Percentiles rank a stretch among this genome's conserved stretches.
These are phyloP conservation scores for Prietella phreatophila DNA, from an alignment of 2,113 vertebrate species.

Conservation along the genomic window DNA sequence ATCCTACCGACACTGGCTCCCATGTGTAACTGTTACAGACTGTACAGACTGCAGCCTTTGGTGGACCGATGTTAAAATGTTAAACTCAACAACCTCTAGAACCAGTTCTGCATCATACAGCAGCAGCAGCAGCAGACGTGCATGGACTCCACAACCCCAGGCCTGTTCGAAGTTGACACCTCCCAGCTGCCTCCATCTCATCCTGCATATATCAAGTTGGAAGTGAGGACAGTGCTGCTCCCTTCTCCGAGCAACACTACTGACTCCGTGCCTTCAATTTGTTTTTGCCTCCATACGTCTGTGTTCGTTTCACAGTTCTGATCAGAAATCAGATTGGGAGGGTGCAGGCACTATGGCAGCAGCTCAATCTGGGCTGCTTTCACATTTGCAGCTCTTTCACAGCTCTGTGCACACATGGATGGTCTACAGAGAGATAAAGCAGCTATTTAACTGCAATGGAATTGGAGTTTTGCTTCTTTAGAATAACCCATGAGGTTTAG, in stretches of 20 bases:
- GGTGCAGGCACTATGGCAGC: slow-evolving; percentile 25
- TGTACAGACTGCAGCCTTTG: neutral
- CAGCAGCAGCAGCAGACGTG: slow-evolving; percentile 20
- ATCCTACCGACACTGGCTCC: neutral
- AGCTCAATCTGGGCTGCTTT: slow-evolving; percentile 32
- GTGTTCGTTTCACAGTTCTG: slow-evolving; percentile 28
- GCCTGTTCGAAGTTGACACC: slow-evolving; percentile 16
- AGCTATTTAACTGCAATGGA: slow-evolving; percentile 19
- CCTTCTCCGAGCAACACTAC: slow-evolving; percentile 22
- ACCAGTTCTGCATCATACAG: slow-evolving; percentile 1
- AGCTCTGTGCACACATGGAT: slow-evolving; percentile 23
- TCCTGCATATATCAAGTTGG: neutral
- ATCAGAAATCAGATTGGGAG: slow-evolving; percentile 33
- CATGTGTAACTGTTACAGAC: neutral
- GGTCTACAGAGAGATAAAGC: slow-evolving; percentile 21
- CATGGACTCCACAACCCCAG: slow-evolving; percentile 21
- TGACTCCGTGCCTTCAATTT: slow-evolving; percentile 27
- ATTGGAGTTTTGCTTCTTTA: slow-evolving; percentile 22
- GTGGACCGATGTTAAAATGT: neutral
- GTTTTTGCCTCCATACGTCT: slow-evolving; percentile 27
- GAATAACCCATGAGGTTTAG: slow-evolving; percentile 37
- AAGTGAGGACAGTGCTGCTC: neutral
- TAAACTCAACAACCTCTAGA: slow-evolving; percentile 13
- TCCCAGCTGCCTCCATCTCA: neutral
- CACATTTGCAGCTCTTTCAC: slow-evolving; percentile 30